A percentile compares a stretch with the other conserved stretches of the same genome.
Evolutionary conservation across 2,888 invertebrate genomes (phyloP).

Genomic region (Hoplodrina blanda): DNA sequence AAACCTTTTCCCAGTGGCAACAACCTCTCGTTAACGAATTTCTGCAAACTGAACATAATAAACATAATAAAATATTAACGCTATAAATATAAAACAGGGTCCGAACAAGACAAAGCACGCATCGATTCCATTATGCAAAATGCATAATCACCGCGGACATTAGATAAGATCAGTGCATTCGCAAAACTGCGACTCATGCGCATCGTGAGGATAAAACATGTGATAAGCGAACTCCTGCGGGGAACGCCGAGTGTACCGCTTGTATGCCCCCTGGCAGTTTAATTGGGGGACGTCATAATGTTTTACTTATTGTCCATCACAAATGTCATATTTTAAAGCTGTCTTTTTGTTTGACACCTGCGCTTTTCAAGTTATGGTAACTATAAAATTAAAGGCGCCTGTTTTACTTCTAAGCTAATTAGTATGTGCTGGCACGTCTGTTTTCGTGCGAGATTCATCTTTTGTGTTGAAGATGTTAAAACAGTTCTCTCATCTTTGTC

Average conservation of each 20-base stretch:
- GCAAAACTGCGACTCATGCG: constrained; percentile 66
- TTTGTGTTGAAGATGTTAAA: constrained; percentile 8
- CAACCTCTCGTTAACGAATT: constrained; percentile 54
- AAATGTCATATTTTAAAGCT: constrained; percentile 47
- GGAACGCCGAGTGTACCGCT: constrained; percentile 60
- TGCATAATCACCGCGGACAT: constrained; percentile 80
- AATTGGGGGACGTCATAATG: constrained; percentile 79
- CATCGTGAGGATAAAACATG: constrained; percentile 52
- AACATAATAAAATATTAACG: constrained; percentile 48
- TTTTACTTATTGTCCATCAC: constrained; percentile 67
- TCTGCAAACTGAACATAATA: constrained; percentile 37
- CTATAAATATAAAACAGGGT: constrained; percentile 55
- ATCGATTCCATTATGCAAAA: constrained; percentile 70
- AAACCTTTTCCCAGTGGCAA: constrained; percentile 50
- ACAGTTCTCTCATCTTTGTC: constrained; percentile 3
- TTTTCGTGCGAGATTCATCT: constrained; percentile 20
- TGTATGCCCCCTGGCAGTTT: constrained; percentile 72
- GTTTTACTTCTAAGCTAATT: constrained; percentile 29
- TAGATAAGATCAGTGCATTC: constrained; percentile 80
- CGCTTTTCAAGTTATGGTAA: constrained; percentile 4
- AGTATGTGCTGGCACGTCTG: constrained; percentile 26
- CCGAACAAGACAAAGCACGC: constrained; percentile 57
- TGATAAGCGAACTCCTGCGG: constrained; percentile 71
- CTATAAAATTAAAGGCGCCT: constrained; percentile 12
- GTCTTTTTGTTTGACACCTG: constrained; percentile 33